Conservation (phyloP, 2,113 vertebrate genomes). For the Rafetus swinhoei region DNA sequence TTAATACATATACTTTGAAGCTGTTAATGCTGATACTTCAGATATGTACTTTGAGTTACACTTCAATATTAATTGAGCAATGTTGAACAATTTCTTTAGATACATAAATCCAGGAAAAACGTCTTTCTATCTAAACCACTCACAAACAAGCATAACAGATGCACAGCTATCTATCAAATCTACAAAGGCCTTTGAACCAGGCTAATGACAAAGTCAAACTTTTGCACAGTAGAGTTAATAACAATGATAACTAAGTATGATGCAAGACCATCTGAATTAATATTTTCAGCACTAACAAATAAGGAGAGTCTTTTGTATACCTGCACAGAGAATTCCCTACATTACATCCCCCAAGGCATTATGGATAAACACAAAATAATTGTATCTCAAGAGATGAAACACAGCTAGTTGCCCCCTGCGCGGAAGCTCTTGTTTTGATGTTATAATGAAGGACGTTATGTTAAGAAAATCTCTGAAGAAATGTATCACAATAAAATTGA, state of each 20-base stretch:
- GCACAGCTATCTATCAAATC: fast-evolving
- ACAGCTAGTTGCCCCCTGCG: constrained; percentile 69
- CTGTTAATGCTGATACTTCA: neutral
- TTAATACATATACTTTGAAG: neutral
- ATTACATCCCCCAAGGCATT: constrained; percentile 24
- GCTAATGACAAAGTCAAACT: neutral
- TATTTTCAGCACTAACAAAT: neutral
- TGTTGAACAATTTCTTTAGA: neutral
- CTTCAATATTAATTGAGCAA: fast-evolving
- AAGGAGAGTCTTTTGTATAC: neutral
- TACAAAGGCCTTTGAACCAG: neutral
- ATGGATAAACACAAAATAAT: constrained; percentile 79
- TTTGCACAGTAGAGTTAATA: neutral
- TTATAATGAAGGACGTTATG: neutral
- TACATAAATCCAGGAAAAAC: neutral
- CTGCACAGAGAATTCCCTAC: neutral
- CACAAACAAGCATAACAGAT: neutral
- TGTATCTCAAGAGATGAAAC: constrained; percentile 82
- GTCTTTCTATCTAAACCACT: neutral
- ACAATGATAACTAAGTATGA: neutral
- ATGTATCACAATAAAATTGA: constrained; percentile 1
- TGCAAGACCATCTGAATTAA: neutral
- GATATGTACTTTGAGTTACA: neutral
- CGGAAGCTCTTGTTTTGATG: constrained; percentile 70
- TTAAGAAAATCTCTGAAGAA: constrained; percentile 33